Evolutionary conservation across 2,797 vertebrate genomes (phyloP).

Genomic region (Sciurus carolinensis): DNA sequence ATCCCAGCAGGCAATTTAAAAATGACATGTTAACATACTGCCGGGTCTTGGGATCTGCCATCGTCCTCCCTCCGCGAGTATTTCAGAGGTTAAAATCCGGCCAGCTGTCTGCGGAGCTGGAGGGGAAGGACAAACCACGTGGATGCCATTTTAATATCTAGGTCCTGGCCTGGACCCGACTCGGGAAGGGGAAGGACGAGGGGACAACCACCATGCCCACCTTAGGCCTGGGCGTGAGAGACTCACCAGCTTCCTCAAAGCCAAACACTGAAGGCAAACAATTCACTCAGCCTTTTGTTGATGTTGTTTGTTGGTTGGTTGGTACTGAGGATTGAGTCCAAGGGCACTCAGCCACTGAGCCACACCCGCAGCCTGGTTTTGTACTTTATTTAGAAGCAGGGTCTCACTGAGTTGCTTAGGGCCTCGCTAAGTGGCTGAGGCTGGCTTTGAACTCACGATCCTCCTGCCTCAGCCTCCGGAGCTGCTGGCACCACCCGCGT

Average conservation of each 20-base stretch:
- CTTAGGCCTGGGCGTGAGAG: not conserved
- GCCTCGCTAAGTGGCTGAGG: too few relatives aligned
- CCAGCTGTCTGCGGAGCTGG: not conserved
- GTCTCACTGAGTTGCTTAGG: too few relatives aligned
- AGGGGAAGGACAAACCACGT: not conserved
- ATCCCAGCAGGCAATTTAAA: not conserved
- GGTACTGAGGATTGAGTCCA: too few relatives aligned
- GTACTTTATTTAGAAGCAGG: too few relatives aligned
- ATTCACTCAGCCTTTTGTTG: too few relatives aligned
- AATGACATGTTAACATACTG: not conserved
- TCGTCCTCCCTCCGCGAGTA: not conserved
- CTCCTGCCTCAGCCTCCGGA: too few relatives aligned
- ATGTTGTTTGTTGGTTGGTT: too few relatives aligned
- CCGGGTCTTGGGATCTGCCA: not conserved
- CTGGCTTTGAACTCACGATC: too few relatives aligned
- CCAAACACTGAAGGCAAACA: not conserved
- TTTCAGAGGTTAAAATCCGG: not conserved
- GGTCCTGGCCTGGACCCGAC: not conserved
- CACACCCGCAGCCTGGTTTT: too few relatives aligned
- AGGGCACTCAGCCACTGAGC: too few relatives aligned
- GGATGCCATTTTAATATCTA: not conserved
- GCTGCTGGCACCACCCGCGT: too few relatives aligned
- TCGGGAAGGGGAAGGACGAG: not conserved
- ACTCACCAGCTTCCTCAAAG: not conserved
- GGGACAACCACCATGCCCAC: fast-evolving